A percentile compares a stretch with the other conserved stretches of the same genome.
phyloP scores from a whole-genome alignment of 2,113 vertebrate genomes.

The Protomyctophum bolini region DNA sequence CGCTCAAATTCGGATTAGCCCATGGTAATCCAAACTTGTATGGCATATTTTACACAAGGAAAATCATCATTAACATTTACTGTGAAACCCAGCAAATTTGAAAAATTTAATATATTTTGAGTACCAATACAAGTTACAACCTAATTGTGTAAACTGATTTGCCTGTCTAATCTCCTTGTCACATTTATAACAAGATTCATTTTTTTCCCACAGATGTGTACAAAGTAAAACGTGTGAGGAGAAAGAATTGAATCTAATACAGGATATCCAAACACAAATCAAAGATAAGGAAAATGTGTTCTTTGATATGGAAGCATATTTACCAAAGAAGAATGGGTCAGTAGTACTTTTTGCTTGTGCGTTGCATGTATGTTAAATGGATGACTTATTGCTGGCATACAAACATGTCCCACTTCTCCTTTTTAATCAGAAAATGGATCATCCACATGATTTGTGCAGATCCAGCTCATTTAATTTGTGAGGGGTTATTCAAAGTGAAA shows the following conservation, averaged over 20 bases:
- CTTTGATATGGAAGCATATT: conserved; percentile 97
- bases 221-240: conserved; percentile 65
- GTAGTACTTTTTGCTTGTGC: conserved; percentile 51
- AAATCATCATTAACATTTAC: no score
- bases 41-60: no score
- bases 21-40: background rate
- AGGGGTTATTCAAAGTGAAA: no score
- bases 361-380: background rate
- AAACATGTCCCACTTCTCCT: background rate
- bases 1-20: background rate
- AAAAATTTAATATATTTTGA: no score
- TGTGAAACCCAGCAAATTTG: no score
- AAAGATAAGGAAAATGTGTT: conserved; percentile 92
- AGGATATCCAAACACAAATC: conserved; percentile 85
- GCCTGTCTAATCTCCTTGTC: no score
- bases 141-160: no score
- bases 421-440: background rate
- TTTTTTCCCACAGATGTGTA: conserved; percentile 76
- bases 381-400: background rate
- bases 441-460: background rate
- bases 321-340: conserved; percentile 97
- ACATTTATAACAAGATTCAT: background rate
- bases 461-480: no score
- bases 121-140: no score
- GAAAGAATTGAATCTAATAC: conserved; percentile 80